Percentiles rank a stretch among this genome's conserved stretches.
Conservation (phyloP, 2,797 vertebrate species). For the Danio kyathit region DNA sequence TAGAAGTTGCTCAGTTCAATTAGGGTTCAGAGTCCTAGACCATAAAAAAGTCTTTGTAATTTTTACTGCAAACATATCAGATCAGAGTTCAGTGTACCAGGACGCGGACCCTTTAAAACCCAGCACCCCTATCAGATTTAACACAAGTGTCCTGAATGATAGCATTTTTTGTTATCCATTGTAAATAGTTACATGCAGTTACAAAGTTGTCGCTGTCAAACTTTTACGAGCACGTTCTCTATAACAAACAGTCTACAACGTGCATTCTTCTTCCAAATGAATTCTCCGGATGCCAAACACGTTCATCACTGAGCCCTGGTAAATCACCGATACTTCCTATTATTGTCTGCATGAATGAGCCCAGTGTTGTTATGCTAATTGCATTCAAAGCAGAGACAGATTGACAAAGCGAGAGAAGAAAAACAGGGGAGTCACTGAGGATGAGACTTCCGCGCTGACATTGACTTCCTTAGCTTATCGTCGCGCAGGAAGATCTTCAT, state of each 20-base stretch:
- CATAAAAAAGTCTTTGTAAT: slow-evolving; percentile 47
- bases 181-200: slow-evolving; percentile 34
- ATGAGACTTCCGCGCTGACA: slow-evolving; percentile 46
- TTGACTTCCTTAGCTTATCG: slow-evolving; percentile 69
- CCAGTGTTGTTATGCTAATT: slow-evolving; percentile 68
- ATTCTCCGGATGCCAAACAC: slow-evolving; percentile 43
- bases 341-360: slow-evolving; percentile 67
- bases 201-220: neutral
- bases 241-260: slow-evolving; percentile 67
- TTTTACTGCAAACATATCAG: slow-evolving; percentile 54
- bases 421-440: slow-evolving; percentile 40
- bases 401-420: slow-evolving; percentile 72
- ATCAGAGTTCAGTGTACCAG: slow-evolving; percentile 44
- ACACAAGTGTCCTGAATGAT: slow-evolving; percentile 30
- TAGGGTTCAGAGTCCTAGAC: slow-evolving; percentile 40
- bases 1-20: slow-evolving; percentile 29
- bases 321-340: slow-evolving; percentile 65
- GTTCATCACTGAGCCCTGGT: slow-evolving; percentile 42
- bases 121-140: slow-evolving; percentile 39
- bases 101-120: slow-evolving; percentile 24
- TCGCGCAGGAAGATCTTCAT: slow-evolving; percentile 72
- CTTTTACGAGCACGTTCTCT: slow-evolving; percentile 62
- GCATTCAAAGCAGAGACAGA: slow-evolving; percentile 67
- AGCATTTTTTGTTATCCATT: slow-evolving; percentile 20
- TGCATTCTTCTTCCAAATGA: slow-evolving; percentile 62